Conservation (phyloP, 2,797 vertebrate genomes). For the Poeciliopsis turneri region DNA sequence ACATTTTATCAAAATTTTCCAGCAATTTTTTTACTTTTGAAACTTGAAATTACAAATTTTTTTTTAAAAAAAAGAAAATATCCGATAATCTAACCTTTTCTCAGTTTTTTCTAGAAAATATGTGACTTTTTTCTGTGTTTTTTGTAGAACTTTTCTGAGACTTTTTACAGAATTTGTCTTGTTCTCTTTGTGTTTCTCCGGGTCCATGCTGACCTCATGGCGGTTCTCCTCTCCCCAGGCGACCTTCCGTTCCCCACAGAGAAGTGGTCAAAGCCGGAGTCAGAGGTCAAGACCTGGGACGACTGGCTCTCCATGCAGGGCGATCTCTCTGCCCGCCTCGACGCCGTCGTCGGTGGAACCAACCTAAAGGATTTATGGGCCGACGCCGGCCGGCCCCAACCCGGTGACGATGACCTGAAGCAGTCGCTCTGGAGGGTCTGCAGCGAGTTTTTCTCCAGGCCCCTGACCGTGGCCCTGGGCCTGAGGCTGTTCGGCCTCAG, state of each 20-base stretch:
- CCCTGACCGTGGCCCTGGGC: slow-evolving; percentile 83
- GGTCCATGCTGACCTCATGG: not conserved
- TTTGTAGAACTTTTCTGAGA: too few species aligned
- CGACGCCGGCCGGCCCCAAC: slow-evolving; percentile 81
- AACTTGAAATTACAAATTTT: too few species aligned
- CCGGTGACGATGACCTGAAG: slow-evolving; percentile 79
- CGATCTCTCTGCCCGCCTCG: slow-evolving; percentile 78
- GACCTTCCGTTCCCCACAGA: slow-evolving; percentile 88
- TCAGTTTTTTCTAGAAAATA: too few species aligned
- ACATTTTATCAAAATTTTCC: too few species aligned
- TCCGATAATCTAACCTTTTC: too few species aligned
- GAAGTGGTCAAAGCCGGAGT: slow-evolving; percentile 81
- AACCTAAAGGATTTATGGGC: slow-evolving; percentile 89
- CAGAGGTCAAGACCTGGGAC: slow-evolving; percentile 84
- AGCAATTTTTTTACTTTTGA: too few species aligned
- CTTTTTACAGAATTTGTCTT: too few species aligned
- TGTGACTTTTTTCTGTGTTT: too few species aligned
- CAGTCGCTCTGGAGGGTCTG: slow-evolving; percentile 85
- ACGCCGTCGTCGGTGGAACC: slow-evolving; percentile 74
- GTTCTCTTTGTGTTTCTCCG: too few species aligned
- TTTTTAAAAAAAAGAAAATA: too few species aligned
- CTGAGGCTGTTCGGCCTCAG: slow-evolving; percentile 80
- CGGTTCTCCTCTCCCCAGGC: slow-evolving; percentile 69
- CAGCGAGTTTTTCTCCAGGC: slow-evolving; percentile 86
- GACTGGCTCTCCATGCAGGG: slow-evolving; percentile 91